Conservation (phyloP, 2,797 vertebrate species). For the Xenops minutus region DNA sequence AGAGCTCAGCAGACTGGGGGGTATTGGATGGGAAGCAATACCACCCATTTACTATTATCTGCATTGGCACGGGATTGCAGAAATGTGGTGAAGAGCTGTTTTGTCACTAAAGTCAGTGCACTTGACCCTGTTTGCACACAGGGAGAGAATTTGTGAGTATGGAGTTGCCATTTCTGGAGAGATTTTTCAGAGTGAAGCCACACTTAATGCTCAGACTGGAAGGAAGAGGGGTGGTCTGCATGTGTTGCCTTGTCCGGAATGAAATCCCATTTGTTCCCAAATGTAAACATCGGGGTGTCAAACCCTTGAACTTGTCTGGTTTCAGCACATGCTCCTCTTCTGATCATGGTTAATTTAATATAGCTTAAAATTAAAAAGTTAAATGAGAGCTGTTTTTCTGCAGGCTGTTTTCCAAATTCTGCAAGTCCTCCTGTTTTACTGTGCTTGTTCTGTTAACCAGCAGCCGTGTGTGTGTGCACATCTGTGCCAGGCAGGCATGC, state of each 20-base stretch:
- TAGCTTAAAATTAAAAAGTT: conserved; percentile 16
- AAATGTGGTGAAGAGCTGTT: background rate
- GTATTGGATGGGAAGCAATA: background rate
- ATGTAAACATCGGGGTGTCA: accelerated
- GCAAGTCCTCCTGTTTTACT: background rate
- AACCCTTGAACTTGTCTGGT: background rate
- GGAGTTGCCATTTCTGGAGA: background rate
- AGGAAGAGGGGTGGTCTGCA: background rate
- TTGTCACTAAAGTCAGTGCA: background rate
- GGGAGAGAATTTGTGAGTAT: background rate
- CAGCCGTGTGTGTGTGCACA: conserved; percentile 10
- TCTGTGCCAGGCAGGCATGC: background rate
- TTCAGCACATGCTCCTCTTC: background rate
- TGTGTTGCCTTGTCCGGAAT: accelerated
- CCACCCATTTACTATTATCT: background rate
- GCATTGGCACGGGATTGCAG: accelerated
- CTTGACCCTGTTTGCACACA: background rate
- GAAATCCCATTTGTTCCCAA: background rate
- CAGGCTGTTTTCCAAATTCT: conserved; percentile 26
- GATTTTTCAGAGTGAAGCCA: background rate
- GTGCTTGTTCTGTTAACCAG: background rate
- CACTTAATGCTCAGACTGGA: accelerated
- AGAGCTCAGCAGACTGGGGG: background rate
- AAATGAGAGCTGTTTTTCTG: conserved; percentile 30
- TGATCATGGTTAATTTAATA: conserved; percentile 16